phyloP scores from a whole-genome alignment of 2,797 vertebrate species.

The Tauraco hartlaubi region DNA sequence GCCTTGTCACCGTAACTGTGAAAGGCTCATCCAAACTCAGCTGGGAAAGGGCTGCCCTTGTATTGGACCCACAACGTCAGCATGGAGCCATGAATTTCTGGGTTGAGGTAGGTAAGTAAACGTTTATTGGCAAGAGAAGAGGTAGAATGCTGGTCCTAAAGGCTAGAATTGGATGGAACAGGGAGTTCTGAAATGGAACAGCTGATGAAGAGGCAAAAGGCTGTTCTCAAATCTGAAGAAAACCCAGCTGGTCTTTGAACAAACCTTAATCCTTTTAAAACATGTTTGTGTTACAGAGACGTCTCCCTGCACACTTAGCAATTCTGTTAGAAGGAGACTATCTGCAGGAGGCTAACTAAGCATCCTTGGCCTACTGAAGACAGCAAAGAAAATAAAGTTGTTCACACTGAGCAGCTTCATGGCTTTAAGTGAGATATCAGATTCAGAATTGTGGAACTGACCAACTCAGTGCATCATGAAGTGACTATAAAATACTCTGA shows the following conservation, averaged over 20 bases:
- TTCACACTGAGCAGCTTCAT: not conserved
- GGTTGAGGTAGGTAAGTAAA: not conserved
- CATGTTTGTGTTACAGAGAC: not conserved
- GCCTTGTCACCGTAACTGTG: not conserved
- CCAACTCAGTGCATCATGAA: not conserved
- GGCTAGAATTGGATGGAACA: not conserved
- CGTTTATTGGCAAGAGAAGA: not conserved
- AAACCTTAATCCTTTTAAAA: not conserved
- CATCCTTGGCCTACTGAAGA: not conserved
- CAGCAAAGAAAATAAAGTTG: not conserved
- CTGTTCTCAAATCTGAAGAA: not conserved
- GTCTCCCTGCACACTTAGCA: not conserved
- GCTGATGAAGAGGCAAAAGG: not conserved
- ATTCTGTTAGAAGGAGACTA: not conserved
- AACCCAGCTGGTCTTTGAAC: not conserved
- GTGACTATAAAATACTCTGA: not conserved
- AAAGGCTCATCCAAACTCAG: not conserved
- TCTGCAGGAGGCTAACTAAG: not conserved
- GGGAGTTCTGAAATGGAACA: not conserved
- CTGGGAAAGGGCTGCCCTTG: rapidly evolving
- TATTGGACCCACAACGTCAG: not conserved
- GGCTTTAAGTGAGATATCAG: not conserved
- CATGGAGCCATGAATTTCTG: rapidly evolving
- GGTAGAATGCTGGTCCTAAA: not conserved
- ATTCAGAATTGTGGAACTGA: not conserved